phyloP scores from a whole-genome alignment of 1,140 invertebrate genomes.

The Nasonia giraulti region DNA sequence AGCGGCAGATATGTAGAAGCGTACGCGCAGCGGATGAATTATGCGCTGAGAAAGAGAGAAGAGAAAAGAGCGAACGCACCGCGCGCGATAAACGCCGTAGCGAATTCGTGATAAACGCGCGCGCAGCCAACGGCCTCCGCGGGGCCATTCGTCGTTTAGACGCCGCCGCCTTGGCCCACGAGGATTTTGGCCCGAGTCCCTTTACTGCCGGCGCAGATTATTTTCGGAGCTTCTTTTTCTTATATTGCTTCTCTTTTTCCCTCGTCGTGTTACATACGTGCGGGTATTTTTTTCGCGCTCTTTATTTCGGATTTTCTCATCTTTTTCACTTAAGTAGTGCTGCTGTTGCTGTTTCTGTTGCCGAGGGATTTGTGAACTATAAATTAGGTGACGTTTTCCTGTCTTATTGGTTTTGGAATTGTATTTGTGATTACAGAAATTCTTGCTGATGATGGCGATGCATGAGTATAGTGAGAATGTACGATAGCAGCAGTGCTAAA shows the following conservation, averaged over 20 bases:
- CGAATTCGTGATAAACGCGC: conserved; percentile 19
- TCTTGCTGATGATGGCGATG: too few relatives aligned
- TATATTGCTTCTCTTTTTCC: not conserved
- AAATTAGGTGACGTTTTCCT: not conserved
- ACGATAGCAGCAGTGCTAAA: too few relatives aligned
- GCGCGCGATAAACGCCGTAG: not conserved
- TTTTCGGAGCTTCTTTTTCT: conserved; percentile 19
- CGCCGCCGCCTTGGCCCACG: conserved; percentile 1
- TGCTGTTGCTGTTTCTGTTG: not conserved
- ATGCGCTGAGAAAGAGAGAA: not conserved
- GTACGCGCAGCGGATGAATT: not conserved
- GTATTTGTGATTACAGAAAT: too few relatives aligned
- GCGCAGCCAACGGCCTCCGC: not conserved
- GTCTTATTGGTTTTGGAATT: not conserved
- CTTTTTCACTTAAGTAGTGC: too few relatives aligned
- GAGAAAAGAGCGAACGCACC: not conserved
- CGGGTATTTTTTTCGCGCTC: not conserved
- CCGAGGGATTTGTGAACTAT: not conserved
- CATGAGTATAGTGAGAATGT: too few relatives aligned
- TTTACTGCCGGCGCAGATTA: conserved; percentile 32
- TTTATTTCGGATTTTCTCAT: conserved; percentile 32
- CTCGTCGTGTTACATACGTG: not conserved
- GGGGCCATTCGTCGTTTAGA: conserved; percentile 14
- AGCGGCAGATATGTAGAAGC: not conserved
- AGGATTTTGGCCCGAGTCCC: conserved; percentile 31